A percentile compares a stretch with the other conserved stretches of the same genome.
Conservation (phyloP, 2,797 vertebrate genomes). For the Philypnodon macrostomus region DNA sequence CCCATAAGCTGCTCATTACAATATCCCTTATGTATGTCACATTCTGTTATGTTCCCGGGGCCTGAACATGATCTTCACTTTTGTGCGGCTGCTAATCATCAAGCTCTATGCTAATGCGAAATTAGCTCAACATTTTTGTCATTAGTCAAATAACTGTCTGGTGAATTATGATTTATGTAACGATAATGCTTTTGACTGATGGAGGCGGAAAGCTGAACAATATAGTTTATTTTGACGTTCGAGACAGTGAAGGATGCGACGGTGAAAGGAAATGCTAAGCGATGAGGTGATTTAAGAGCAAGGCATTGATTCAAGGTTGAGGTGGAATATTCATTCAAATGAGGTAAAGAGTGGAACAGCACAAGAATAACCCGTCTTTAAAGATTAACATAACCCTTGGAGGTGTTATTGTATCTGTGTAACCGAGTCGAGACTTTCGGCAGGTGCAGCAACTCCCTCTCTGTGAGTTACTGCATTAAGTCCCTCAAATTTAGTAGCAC, state of each 20-base stretch:
- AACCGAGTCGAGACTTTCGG: constrained; percentile 67
- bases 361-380: constrained; percentile 72
- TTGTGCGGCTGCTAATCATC: constrained; percentile 32
- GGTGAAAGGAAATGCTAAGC: constrained; percentile 34
- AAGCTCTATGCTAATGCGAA: constrained; percentile 36
- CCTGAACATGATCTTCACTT: constrained; percentile 45
- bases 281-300: constrained; percentile 52
- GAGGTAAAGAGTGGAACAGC: constrained; percentile 62
- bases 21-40: constrained; percentile 37
- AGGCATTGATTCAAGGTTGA: constrained; percentile 66
- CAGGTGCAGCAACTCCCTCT: constrained; percentile 67
- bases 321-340: constrained; percentile 73
- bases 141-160: constrained; percentile 9
- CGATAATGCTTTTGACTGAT: constrained; percentile 7
- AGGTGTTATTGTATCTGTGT: constrained; percentile 70
- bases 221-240: constrained; percentile 34
- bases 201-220: constrained; percentile 12
- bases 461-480: constrained; percentile 74
- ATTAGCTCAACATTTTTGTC: constrained; percentile 28
- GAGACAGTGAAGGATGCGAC: constrained; percentile 14
- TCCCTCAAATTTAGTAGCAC: constrained; percentile 76
- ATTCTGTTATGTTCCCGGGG: constrained; percentile 44
- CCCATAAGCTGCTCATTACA: constrained; percentile 50
- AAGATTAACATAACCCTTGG: constrained; percentile 74
- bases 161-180: constrained; percentile 14